Evolutionary conservation across 2,888 invertebrate genomes (phyloP).

Genomic region (Spilarctia lutea): DNA sequence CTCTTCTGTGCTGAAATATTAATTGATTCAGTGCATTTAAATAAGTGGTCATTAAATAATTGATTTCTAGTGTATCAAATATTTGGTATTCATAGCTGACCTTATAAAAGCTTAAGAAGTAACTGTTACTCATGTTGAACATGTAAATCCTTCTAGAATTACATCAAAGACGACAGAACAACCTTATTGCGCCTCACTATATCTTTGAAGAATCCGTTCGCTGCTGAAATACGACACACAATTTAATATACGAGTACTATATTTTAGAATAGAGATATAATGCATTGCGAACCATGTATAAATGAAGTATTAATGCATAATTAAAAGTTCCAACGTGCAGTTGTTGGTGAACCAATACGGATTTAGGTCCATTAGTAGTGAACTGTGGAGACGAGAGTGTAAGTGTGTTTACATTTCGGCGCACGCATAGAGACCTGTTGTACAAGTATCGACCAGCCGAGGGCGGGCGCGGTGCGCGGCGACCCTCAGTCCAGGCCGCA

Average conservation of each 20-base stretch:
- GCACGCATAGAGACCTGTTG: constrained; percentile 83
- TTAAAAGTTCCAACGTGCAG: constrained; percentile 15
- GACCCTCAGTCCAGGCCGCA: constrained; percentile 64
- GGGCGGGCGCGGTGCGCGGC: constrained; percentile 55
- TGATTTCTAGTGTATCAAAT: not conserved
- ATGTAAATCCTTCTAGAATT: not conserved
- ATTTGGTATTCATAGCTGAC: not conserved
- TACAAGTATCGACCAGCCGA: constrained; percentile 72
- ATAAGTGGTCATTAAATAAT: not conserved
- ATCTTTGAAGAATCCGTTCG: not conserved
- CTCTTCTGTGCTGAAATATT: not conserved
- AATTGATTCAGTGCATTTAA: not conserved
- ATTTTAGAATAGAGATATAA: not conserved
- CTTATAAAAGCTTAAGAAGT: not conserved
- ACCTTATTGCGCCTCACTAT: not conserved
- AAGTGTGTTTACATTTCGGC: constrained; percentile 62
- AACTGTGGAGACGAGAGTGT: constrained; percentile 36
- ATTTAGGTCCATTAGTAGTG: constrained; percentile 50
- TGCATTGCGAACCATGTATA: not conserved
- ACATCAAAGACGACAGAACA: not conserved
- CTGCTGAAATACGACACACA: not conserved
- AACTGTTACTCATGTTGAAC: not conserved
- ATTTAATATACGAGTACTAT: not conserved
- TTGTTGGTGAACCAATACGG: constrained; percentile 27
- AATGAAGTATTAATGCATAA: constrained; percentile 2